Evolutionary conservation across 1,140 invertebrate genomes (phyloP).

Genomic region (Leptonema lineaticorne): DNA sequence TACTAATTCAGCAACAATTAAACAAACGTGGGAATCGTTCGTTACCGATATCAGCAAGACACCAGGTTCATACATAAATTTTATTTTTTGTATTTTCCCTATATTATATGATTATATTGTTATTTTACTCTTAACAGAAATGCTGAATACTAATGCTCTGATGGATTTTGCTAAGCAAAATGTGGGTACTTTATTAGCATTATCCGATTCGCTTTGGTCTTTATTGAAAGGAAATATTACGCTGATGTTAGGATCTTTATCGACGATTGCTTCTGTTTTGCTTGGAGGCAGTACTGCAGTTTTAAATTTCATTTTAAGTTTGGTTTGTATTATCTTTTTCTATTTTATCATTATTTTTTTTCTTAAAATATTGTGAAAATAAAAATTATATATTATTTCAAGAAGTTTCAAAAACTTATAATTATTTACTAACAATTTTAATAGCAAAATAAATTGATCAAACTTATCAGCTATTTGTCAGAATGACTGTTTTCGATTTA

Average conservation of each 20-base stretch:
- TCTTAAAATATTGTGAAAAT: not conserved
- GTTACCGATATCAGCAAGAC: slow-evolving; percentile 70
- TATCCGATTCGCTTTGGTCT: slow-evolving; percentile 90
- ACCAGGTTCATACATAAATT: slow-evolving; percentile 56
- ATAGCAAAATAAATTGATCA: too few species aligned
- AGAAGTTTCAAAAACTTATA: too few species aligned
- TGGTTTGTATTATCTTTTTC: slow-evolving; percentile 62
- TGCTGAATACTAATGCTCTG: slow-evolving; percentile 74
- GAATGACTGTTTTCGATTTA: too few species aligned
- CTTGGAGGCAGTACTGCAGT: slow-evolving; percentile 91
- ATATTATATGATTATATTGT: not conserved
- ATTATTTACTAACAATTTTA: too few species aligned
- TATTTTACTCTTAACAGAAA: slow-evolving; percentile 58
- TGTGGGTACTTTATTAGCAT: slow-evolving; percentile 84
- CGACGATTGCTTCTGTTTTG: slow-evolving; percentile 82
- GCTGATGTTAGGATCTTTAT: slow-evolving; percentile 83
- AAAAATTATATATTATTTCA: not conserved
- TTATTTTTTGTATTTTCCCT: not conserved
- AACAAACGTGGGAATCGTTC: slow-evolving; percentile 70
- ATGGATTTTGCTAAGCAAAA: slow-evolving; percentile 88
- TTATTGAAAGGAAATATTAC: slow-evolving; percentile 91
- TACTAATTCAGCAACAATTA: slow-evolving; percentile 66
- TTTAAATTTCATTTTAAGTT: slow-evolving; percentile 88
- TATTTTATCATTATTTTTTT: not conserved
- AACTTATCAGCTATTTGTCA: not conserved